Percentiles rank a stretch among this genome's conserved stretches.
phyloP scores from a whole-genome alignment of 2,113 vertebrate genomes.

The Saccopteryx leptura region DNA sequence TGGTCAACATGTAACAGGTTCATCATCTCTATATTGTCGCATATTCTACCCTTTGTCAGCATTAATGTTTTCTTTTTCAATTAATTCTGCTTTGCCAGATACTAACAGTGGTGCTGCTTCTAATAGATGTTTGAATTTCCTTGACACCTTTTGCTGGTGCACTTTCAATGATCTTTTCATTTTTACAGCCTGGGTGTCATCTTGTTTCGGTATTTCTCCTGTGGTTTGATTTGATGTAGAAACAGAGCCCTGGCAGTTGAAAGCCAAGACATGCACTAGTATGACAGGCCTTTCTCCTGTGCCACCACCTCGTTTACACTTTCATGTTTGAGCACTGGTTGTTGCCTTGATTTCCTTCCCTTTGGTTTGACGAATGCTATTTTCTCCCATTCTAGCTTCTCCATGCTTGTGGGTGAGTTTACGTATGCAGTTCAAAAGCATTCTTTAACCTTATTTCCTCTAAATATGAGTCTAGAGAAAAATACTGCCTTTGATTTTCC shows the following conservation, averaged over 20 bases:
- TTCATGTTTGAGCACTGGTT: not conserved
- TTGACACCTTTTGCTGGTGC: not conserved
- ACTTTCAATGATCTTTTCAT: not conserved
- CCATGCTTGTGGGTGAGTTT: not conserved
- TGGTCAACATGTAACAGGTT: not conserved
- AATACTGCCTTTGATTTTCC: not conserved
- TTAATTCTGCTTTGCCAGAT: not conserved
- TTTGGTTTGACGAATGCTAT: not conserved
- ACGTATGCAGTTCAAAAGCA: not conserved
- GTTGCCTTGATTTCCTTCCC: not conserved
- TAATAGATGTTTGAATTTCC: not conserved
- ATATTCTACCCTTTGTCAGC: not conserved
- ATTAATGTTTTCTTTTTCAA: not conserved
- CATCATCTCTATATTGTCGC: not conserved
- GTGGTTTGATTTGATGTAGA: not conserved
- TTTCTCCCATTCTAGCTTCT: not conserved
- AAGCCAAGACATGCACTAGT: not conserved
- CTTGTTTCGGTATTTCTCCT: not conserved
- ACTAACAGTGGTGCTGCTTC: not conserved
- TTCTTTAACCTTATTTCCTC: not conserved
- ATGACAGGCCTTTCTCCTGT: not conserved
- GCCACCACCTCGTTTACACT: not conserved
- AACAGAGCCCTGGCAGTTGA: not conserved
- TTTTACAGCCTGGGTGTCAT: not conserved
- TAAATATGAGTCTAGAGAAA: not conserved